Conservation (phyloP, 2,113 vertebrate species). For the Salminus brasiliensis region DNA sequence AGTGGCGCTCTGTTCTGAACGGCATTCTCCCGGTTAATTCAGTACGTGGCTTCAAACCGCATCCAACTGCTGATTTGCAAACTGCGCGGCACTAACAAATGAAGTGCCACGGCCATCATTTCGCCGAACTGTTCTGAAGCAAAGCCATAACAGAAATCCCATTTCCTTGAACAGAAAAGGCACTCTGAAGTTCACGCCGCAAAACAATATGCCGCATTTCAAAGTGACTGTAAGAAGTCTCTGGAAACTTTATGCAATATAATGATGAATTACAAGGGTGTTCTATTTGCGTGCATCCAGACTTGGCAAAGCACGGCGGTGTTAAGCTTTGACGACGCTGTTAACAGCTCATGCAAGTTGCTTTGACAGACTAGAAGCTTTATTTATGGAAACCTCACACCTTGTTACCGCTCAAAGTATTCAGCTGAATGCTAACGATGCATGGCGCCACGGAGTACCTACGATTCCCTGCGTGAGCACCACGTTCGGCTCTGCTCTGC, state of each 20-base stretch:
- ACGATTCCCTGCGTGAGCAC: not conserved
- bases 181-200: not conserved
- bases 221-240: not conserved
- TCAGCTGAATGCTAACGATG: not conserved
- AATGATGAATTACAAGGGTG: slow-evolving; percentile 5
- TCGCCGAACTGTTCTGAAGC: not conserved
- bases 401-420: slow-evolving; percentile 1
- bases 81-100: slow-evolving; percentile 28
- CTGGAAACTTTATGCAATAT: not conserved
- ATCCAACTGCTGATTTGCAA: slow-evolving; percentile 45
- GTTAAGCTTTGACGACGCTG: not conserved
- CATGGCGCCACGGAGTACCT: not conserved
- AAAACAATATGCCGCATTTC: not conserved
- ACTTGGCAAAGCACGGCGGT: not conserved
- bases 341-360: not conserved
- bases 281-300: not conserved
- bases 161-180: not conserved
- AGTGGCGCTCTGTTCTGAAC: not conserved
- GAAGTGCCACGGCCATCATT: slow-evolving; percentile 26
- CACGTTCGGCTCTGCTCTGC: not conserved
- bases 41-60: slow-evolving; percentile 21
- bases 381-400: not conserved
- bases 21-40: slow-evolving; percentile 34
- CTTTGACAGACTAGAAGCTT: not conserved
- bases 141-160: not conserved